Conservation (phyloP, 1,140 invertebrate species). For the Papilio dardanus region DNA sequence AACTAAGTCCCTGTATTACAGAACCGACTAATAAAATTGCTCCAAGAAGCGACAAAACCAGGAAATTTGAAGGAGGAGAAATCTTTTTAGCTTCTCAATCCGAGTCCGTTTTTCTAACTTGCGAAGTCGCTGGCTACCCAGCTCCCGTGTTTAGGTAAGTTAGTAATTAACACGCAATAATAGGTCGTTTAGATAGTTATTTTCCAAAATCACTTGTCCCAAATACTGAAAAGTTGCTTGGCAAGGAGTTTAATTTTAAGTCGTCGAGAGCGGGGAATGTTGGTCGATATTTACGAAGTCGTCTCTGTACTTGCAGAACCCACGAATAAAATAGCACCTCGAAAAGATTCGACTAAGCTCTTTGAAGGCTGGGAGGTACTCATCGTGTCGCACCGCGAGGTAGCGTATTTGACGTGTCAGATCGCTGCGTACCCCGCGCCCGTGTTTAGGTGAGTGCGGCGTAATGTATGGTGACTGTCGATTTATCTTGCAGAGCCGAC, state of each 20-base stretch:
- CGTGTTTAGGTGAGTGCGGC: conserved; percentile 85
- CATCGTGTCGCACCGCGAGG: conserved; percentile 82
- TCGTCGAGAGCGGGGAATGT: background rate
- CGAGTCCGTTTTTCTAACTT: conserved; percentile 84
- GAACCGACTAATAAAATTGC: conserved; percentile 76
- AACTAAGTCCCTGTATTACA: conserved; percentile 60
- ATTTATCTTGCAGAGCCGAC: conserved; percentile 83
- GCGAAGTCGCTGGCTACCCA: conserved; percentile 85
- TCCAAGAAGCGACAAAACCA: conserved; percentile 83
- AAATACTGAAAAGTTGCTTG: background rate
- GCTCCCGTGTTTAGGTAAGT: conserved; percentile 86
- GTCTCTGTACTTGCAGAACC: conserved; percentile 84
- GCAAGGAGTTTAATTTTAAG: background rate
- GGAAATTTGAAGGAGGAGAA: conserved; percentile 85
- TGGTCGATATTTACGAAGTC: conserved; percentile 39
- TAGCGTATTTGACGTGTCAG: conserved; percentile 86
- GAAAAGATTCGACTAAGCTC: conserved; percentile 85
- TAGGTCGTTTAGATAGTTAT: background rate
- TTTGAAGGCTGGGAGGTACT: conserved; percentile 87
- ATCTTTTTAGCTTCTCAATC: conserved; percentile 84
- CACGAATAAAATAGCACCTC: conserved; percentile 86
- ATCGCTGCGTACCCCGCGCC: conserved; percentile 87
- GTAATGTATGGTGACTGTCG: conserved; percentile 53
- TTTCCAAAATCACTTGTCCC: background rate
- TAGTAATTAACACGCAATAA: conserved; percentile 21